Base-by-base conservation (phyloP, 2,113 vertebrate genomes). In the Rutilus rutilus region DNA sequence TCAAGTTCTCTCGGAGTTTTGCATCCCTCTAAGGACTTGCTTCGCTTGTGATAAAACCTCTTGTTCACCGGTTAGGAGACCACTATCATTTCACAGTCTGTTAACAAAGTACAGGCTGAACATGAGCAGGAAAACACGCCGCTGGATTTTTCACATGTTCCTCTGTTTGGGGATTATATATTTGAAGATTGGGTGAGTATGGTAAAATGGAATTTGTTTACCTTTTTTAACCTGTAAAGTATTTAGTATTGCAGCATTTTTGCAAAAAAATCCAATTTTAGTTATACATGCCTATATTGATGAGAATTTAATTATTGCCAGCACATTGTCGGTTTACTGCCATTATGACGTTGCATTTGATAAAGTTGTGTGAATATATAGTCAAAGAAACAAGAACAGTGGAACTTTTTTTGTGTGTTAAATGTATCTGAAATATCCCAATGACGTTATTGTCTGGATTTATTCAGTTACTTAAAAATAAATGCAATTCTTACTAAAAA, bases 71-170 rank as follows among this genome's bases (percentile, higher is more conserved):
- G 19, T 77, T 57, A 74, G 86, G 86, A 65, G 62, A 86, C 21
- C 33, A 57, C 80, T 60, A 33, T 17, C 11, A 25, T 47, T 82
- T 52, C 81, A 89, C 90, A 45, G 65, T 87, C 67, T 67, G 25
- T 42, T 65, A 19, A 83, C 27, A 73, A 69, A 79, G 47, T 92
- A 89, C 89, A 87, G 89, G 71, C 91, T 93, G 96, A 98, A 93
- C 95, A 98, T 99, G 97, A 97, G 95, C 90, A 96, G 94, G 94
- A 98, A 97, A 94, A 96, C 95, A 82, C 95, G 96, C 90, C 96
- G 96, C 88, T 98, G 97, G 96, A 96, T 97, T 88, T 96, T 97
- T 92, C 96, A 97, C 90, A 96, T 98, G 90, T 96, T 98, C 92
- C 95, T 99, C 90, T 97, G 97, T 91, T 94, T 98, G 83, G 97